These are phyloP conservation scores for Chaetops frenatus DNA, from an alignment of 2,113 vertebrate genomes.

Conservation along the genomic window DNA sequence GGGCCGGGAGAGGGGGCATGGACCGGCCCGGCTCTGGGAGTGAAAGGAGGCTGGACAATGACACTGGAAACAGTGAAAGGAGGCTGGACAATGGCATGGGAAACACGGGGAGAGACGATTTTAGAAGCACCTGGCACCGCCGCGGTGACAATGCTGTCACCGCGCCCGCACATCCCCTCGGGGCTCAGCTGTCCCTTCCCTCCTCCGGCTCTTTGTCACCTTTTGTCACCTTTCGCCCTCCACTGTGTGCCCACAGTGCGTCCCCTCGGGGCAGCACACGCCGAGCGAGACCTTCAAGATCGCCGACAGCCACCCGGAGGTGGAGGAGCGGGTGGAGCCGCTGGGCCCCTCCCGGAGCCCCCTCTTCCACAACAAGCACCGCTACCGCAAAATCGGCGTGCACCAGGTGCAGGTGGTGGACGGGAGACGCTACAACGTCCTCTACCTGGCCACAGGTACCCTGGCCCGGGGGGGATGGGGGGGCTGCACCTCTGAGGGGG, in stretches of 20 bases:
- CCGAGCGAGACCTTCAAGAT: constrained; percentile 73
- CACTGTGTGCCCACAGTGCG: constrained; percentile 31
- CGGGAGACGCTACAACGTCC: constrained; percentile 25
- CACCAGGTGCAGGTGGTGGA: constrained; percentile 44
- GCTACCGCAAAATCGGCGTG: constrained; percentile 66
- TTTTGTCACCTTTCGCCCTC: neutral
- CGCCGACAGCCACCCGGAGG: constrained; percentile 70
- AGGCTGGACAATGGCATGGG: neutral
- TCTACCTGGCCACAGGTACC: constrained; percentile 74
- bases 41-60: neutral
- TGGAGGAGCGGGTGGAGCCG: constrained; percentile 64
- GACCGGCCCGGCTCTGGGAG: neutral
- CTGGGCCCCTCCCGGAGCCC: constrained; percentile 37
- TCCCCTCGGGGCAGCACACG: constrained; percentile 49
- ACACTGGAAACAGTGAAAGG: neutral
- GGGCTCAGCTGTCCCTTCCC: too few relatives aligned
- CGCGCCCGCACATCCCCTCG: too few relatives aligned
- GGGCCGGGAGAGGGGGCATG: neutral
- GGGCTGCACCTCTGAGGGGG: rapidly evolving
- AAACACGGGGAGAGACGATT: too few relatives aligned
- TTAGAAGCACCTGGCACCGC: too few relatives aligned
- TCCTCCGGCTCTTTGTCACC: neutral
- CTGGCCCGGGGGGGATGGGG: too few relatives aligned
- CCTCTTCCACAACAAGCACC: constrained; percentile 71
- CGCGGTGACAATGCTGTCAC: too few relatives aligned